Conservation (phyloP, 2,888 invertebrate genomes). For the Plebejus anna region DNA sequence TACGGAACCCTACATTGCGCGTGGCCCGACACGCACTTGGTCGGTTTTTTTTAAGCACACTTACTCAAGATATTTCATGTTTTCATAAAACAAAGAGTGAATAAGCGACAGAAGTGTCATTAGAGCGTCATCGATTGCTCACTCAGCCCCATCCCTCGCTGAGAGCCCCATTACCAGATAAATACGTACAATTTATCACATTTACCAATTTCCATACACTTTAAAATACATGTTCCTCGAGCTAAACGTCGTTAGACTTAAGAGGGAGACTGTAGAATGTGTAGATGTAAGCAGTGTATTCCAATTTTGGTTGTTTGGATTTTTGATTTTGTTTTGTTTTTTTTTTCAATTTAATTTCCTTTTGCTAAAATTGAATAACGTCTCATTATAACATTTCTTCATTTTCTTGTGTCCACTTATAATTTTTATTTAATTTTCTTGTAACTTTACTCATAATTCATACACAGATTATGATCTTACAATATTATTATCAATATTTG, state of each 20-base stretch:
- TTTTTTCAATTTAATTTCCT: not conserved
- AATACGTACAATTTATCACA: constrained; percentile 78
- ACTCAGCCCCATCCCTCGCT: constrained; percentile 49
- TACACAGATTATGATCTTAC: too few species aligned
- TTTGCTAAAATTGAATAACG: too few species aligned
- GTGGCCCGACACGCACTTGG: too few species aligned
- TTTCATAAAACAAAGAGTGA: constrained; percentile 10
- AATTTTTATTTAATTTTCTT: too few species aligned
- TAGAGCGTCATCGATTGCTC: constrained; percentile 28
- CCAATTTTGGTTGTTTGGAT: not conserved
- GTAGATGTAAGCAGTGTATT: constrained; percentile 36
- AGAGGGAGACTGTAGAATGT: constrained; percentile 45
- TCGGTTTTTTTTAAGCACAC: not conserved
- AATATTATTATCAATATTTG: too few species aligned
- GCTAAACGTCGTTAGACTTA: constrained; percentile 62
- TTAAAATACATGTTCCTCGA: constrained; percentile 62
- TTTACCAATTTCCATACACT: constrained; percentile 78
- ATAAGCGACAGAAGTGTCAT: constrained; percentile 27
- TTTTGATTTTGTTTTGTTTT: not conserved
- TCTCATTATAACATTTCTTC: too few species aligned
- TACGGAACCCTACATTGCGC: too few species aligned
- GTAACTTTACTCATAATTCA: too few species aligned
- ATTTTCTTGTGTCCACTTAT: too few species aligned
- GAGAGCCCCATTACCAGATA: constrained; percentile 70
- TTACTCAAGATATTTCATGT: not conserved